Evolutionary conservation across 2,113 vertebrate genomes (phyloP).

Genomic region (Corvus cornix): DNA sequence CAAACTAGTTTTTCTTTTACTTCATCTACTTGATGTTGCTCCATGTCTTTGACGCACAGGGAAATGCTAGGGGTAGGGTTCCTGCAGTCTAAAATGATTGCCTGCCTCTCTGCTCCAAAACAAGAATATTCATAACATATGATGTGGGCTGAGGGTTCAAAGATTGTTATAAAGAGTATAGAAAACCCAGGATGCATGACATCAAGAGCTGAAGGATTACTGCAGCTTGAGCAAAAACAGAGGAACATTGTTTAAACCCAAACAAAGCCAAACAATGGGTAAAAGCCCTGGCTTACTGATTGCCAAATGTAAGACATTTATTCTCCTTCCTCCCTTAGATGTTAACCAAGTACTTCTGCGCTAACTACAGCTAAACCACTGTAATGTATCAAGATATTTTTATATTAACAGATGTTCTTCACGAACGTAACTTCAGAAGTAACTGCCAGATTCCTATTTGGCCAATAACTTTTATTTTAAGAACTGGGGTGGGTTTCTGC

Average conservation of each 20-base stretch:
- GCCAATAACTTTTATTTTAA: background rate
- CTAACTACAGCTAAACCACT: conserved; percentile 22
- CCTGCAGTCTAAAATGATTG: background rate
- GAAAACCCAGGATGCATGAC: conserved; percentile 16
- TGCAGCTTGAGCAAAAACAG: conserved; percentile 31
- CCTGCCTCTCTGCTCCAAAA: background rate
- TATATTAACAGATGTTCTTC: conserved; percentile 51
- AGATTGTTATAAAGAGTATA: background rate
- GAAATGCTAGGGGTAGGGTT: background rate
- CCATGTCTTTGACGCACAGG: background rate
- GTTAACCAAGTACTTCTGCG: conserved; percentile 11
- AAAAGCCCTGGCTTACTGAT: background rate
- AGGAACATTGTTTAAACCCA: conserved; percentile 19
- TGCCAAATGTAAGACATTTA: background rate
- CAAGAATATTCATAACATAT: conserved; percentile 27
- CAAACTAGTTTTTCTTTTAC: background rate
- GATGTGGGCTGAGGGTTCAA: background rate
- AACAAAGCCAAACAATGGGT: conserved; percentile 1
- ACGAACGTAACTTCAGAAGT: background rate
- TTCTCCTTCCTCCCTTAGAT: background rate
- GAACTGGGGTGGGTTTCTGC: background rate
- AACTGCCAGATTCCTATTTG: background rate
- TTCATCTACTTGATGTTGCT: background rate
- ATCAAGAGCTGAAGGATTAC: conserved; percentile 19
- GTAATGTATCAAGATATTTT: conserved; percentile 21